A percentile compares a stretch with the other conserved stretches of the same genome.
phyloP scores from a whole-genome alignment of 2,888 invertebrate species.

The Schizaphis graminum region DNA sequence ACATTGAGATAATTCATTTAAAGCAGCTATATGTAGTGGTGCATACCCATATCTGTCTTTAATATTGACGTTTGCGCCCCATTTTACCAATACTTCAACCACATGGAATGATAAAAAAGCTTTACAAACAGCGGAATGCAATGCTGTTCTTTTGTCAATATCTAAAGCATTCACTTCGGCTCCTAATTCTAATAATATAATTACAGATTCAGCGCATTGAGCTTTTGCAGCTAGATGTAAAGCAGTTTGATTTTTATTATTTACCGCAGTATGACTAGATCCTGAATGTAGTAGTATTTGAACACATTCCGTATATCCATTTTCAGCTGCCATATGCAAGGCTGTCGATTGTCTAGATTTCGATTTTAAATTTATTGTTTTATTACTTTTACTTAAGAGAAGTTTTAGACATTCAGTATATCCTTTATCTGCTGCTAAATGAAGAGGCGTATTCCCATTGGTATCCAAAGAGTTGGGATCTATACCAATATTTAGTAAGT shows the following conservation, averaged over 20 bases:
- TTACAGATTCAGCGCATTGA: slow-evolving; percentile 85
- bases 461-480: slow-evolving; percentile 83
- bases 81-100: slow-evolving; percentile 81
- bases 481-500: slow-evolving; percentile 82
- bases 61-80: slow-evolving; percentile 86
- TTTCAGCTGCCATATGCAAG: slow-evolving; percentile 89
- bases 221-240: slow-evolving; percentile 87
- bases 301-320: slow-evolving; percentile 86
- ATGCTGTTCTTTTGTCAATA: slow-evolving; percentile 83
- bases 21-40: slow-evolving; percentile 84
- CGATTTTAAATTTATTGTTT: slow-evolving; percentile 80
- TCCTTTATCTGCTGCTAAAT: slow-evolving; percentile 85
- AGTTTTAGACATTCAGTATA: slow-evolving; percentile 76
- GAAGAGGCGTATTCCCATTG: slow-evolving; percentile 80
- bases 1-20: slow-evolving; percentile 87
- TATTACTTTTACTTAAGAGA: slow-evolving; percentile 81
- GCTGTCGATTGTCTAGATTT: slow-evolving; percentile 84
- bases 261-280: slow-evolving; percentile 82
- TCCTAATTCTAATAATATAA: slow-evolving; percentile 81
- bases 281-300: slow-evolving; percentile 81
- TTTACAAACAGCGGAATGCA: slow-evolving; percentile 89
- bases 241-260: slow-evolving; percentile 86
- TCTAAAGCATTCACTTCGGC: slow-evolving; percentile 86
- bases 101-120: slow-evolving; percentile 85
- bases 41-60: slow-evolving; percentile 83